A percentile compares a stretch with the other conserved stretches of the same genome.
phyloP scores from a whole-genome alignment of 2,797 vertebrate species.

The Macropodus opercularis region DNA sequence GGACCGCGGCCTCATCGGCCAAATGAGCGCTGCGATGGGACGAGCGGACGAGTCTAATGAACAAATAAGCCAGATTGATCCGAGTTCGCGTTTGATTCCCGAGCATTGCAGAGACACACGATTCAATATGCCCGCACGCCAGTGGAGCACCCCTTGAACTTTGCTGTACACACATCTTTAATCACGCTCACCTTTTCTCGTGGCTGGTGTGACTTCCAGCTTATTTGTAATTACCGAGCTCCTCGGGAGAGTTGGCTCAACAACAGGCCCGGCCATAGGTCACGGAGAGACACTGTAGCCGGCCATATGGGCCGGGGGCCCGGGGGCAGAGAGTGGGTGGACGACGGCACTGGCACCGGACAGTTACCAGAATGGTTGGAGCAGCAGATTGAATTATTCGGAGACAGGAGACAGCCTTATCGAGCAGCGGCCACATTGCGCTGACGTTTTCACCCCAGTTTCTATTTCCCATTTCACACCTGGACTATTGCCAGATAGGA shows the following conservation, averaged over 20 bases:
- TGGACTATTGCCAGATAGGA: constrained; percentile 70
- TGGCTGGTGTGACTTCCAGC: constrained; percentile 62
- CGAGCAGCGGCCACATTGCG: constrained; percentile 64
- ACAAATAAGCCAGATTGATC: constrained; percentile 69
- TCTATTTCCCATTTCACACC: constrained; percentile 78
- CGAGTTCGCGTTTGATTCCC: constrained; percentile 55
- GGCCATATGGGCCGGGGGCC: constrained; percentile 64
- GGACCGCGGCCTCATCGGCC: constrained; percentile 48
- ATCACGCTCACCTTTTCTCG: constrained; percentile 64
- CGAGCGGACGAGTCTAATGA: constrained; percentile 54
- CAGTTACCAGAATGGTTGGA: constrained; percentile 38
- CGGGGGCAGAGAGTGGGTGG: constrained; percentile 47
- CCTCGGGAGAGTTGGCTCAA: constrained; percentile 60
- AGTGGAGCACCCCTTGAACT: constrained; percentile 55
- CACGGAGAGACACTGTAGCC: constrained; percentile 49
- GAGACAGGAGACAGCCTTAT: constrained; percentile 67
- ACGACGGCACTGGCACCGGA: constrained; percentile 22
- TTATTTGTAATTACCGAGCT: constrained; percentile 71
- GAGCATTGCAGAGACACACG: constrained; percentile 16
- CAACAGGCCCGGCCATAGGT: constrained; percentile 69
- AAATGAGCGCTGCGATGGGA: constrained; percentile 45
- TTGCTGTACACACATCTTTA: constrained; percentile 61
- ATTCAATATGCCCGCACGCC: constrained; percentile 32
- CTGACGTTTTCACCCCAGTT: constrained; percentile 62
- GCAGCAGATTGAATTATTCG: constrained; percentile 65